phyloP scores from a whole-genome alignment of 2,797 vertebrate species.

The Heteromormyrus szaboi region DNA sequence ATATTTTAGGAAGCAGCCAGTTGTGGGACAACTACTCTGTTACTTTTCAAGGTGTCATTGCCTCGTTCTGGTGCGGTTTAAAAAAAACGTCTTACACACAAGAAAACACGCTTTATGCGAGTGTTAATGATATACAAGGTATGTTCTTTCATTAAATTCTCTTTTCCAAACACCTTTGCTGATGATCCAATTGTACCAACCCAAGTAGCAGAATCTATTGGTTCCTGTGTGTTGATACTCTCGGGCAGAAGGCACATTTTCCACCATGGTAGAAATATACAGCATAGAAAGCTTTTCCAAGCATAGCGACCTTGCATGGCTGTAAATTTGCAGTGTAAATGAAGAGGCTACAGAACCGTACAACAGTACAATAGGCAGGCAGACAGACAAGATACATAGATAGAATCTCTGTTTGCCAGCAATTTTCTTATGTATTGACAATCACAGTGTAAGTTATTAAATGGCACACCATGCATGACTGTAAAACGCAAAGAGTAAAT shows the following conservation, averaged over 20 bases:
- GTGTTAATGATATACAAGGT: neutral
- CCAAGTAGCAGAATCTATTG: slow-evolving; percentile 47
- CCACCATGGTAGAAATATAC: slow-evolving; percentile 46
- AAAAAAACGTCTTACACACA: neutral
- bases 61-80: neutral
- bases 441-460: slow-evolving; percentile 60
- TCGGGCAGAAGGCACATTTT: neutral
- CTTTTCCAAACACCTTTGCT: neutral
- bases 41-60: neutral
- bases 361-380: slow-evolving; percentile 25
- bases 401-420: slow-evolving; percentile 15
- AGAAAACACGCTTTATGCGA: neutral
- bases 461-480: slow-evolving; percentile 53
- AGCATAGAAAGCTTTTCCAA: slow-evolving; percentile 41
- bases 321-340: slow-evolving; percentile 40
- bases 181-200: slow-evolving; percentile 15
- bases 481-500: slow-evolving; percentile 57
- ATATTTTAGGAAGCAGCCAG: neutral
- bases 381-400: neutral
- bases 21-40: neutral
- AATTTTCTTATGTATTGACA: slow-evolving; percentile 66
- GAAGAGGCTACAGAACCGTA: slow-evolving; percentile 34
- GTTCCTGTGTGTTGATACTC: slow-evolving; percentile 40
- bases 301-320: slow-evolving; percentile 46
- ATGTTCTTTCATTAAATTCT: slow-evolving; percentile 11